These are phyloP conservation scores for Microdon myrmicae DNA, from an alignment of 2,888 invertebrate species.

Conservation along the genomic window DNA sequence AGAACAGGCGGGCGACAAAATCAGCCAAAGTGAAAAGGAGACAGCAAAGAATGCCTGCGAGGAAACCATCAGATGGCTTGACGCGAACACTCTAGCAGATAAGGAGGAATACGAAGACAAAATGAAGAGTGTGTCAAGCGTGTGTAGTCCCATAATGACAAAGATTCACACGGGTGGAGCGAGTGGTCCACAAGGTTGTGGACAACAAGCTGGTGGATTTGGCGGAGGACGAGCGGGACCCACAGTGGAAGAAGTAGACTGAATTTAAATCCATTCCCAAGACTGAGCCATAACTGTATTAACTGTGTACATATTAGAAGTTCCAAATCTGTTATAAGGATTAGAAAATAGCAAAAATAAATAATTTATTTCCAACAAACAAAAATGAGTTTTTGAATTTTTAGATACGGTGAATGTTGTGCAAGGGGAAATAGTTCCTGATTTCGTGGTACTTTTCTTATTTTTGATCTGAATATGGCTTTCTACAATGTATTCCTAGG, in stretches of 20 bases:
- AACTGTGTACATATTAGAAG: no score
- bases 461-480: no score
- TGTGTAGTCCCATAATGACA: slow-evolving; percentile 61
- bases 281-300: no score
- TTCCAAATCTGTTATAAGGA: no score
- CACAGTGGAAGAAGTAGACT: slow-evolving; percentile 54
- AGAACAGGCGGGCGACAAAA: slow-evolving; percentile 72
- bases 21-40: slow-evolving; percentile 76
- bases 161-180: slow-evolving; percentile 48
- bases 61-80: slow-evolving; percentile 76
- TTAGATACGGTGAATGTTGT: no score
- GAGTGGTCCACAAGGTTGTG: slow-evolving; percentile 33
- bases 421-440: no score
- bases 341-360: no score
- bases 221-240: slow-evolving; percentile 67
- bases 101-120: slow-evolving; percentile 75
- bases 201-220: slow-evolving; percentile 73
- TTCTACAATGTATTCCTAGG: no score
- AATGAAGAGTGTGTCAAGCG: slow-evolving; percentile 55
- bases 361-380: no score
- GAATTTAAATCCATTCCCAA: slow-evolving; percentile 11
- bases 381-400: no score
- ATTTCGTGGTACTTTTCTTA: no score
- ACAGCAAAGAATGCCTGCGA: slow-evolving; percentile 73
- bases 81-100: slow-evolving; percentile 77